Percentiles rank a stretch among this genome's conserved stretches.
Conservation (phyloP, 1,140 invertebrate genomes). For the Lasioglossum albipes region DNA sequence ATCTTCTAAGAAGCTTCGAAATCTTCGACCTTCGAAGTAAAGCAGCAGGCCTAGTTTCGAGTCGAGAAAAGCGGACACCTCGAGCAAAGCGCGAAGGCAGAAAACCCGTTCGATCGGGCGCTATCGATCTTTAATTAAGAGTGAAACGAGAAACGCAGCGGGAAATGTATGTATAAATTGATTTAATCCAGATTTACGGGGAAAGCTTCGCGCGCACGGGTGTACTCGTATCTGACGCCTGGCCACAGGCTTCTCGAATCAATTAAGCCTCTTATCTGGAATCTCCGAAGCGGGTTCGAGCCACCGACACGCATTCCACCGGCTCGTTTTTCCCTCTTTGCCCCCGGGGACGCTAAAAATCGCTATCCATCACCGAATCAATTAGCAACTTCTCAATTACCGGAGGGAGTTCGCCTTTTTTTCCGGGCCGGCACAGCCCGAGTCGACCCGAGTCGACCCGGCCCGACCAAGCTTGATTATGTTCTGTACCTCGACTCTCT, state of each 20-base stretch:
- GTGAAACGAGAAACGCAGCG: too few relatives aligned
- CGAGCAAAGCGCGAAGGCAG: too few relatives aligned
- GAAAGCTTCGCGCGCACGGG: background rate
- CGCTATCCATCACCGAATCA: conserved; percentile 64
- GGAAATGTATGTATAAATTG: background rate
- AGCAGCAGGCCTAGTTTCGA: too few relatives aligned
- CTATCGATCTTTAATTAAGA: too few relatives aligned
- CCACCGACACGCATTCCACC: conserved; percentile 15
- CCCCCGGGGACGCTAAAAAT: conserved; percentile 43
- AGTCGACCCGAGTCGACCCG: too few relatives aligned
- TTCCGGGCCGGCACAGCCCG: background rate
- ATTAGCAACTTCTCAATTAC: conserved; percentile 62
- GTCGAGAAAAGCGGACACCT: too few relatives aligned
- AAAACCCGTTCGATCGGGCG: too few relatives aligned
- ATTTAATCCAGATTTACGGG: background rate
- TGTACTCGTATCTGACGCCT: background rate
- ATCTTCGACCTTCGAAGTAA: too few relatives aligned
- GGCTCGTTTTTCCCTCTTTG: conserved; percentile 10
- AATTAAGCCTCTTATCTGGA: conserved; percentile 38
- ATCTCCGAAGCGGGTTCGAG: conserved; percentile 13
- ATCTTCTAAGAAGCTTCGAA: too few relatives aligned
- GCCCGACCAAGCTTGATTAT: too few relatives aligned
- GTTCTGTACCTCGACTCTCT: conserved; percentile 6
- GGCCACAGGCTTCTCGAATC: conserved; percentile 15
- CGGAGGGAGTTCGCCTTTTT: conserved; percentile 18